Evolutionary conservation across 2,888 invertebrate genomes (phyloP), one percentile per base, ranked within the genome.

Genomic region (Poecilus cupreus): DNA sequence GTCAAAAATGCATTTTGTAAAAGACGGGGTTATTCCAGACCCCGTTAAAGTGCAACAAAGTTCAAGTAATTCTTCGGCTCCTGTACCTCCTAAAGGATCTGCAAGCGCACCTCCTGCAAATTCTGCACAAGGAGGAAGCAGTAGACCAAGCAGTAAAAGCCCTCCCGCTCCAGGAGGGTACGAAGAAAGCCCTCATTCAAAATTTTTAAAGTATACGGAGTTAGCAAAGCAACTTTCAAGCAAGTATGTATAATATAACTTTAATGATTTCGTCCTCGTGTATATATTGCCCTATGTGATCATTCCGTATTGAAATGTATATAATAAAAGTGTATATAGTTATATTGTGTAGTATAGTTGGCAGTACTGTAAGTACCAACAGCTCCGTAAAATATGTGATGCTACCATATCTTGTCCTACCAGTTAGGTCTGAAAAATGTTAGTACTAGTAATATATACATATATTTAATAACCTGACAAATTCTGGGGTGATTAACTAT

Each of bases 151-250:
- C 77, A 90, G 89, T 85, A 89, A 88, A 26, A 88, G 88, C 75
- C 90, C 90, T 80, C 89, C 87, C 85, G 88, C 92, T 88, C 89
- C 92, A 89, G 89, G 93, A 85, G 86, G 89, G 37, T 95, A 94
- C 88, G 97, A 97, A 87, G 97, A 97, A 90, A 97, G 96, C 88
- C 96, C 97, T 72, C 97, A 97, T 90, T 97, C 98, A 86, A 98
- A 98, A 92, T 98, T 98, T 92, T 94, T 98, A 86, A 98, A 98
- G 92, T 98, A 98, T 91, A 98, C 98, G 88, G 98, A 98, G 91
- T 94, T 98, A 91, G 98, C 98, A 87, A 98, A 98, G 91, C 98
- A 98, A 91, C 92, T 98, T 89, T 98, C 98, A 89, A 97, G 97
- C 91, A 98, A 98, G 92, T 97, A 97, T 92, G 96, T 96, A 93